Evolutionary conservation across 2,113 vertebrate genomes (phyloP).

Genomic region (Melanotaenia duboulayi): DNA sequence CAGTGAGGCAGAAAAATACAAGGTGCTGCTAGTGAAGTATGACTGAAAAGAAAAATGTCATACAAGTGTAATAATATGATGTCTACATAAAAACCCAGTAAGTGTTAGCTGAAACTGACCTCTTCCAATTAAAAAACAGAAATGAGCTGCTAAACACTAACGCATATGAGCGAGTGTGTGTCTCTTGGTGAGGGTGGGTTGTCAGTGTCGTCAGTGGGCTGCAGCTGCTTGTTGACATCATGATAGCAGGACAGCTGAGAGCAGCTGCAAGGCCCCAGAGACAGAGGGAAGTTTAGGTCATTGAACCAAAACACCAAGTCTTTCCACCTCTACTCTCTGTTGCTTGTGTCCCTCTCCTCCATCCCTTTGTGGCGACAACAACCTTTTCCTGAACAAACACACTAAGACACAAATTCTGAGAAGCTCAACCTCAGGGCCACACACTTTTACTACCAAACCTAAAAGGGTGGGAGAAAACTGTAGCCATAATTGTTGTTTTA

Average conservation of each 20-base stretch:
- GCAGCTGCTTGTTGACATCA: conserved; percentile 81
- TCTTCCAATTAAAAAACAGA: not conserved
- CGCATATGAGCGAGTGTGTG: conserved; percentile 10
- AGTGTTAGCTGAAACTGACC: not conserved
- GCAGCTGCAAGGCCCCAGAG: conserved; percentile 60
- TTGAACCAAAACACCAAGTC: conserved; percentile 9
- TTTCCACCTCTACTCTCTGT: conserved; percentile 13
- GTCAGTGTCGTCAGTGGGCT: conserved; percentile 53
- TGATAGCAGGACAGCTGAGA: conserved; percentile 62
- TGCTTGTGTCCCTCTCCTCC: conserved; percentile 5
- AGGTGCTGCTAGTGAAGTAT: not conserved
- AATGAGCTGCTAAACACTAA: conserved; percentile 12
- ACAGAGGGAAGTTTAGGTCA: conserved; percentile 49
- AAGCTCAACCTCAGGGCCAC: conserved; percentile 9
- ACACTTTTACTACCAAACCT: conserved; percentile 45
- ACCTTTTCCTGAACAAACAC: conserved; percentile 21
- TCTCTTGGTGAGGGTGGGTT: conserved; percentile 22
- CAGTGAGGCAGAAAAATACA: not conserved
- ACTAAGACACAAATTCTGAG: conserved; percentile 28
- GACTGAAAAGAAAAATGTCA: not conserved
- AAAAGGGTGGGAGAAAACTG: conserved; percentile 24
- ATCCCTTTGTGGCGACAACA: conserved; percentile 2
- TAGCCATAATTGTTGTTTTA: conserved; percentile 18
- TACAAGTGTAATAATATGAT: not conserved
- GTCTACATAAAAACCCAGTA: not conserved